Evolutionary conservation across 2,113 vertebrate genomes (phyloP).

Genomic region (Sapajus apella): DNA sequence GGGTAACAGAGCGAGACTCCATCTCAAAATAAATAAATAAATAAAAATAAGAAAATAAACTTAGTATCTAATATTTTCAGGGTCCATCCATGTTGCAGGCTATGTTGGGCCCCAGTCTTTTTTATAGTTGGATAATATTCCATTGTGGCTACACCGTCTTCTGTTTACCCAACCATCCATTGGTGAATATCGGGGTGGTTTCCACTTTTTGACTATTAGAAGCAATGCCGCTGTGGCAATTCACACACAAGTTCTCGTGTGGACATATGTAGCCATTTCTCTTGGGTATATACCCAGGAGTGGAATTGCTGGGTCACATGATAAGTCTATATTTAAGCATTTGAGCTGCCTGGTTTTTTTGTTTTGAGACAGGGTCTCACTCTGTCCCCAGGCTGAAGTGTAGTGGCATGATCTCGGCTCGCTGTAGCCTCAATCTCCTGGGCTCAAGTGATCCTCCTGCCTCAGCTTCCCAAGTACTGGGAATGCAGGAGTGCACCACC

Average conservation of each 20-base stretch:
- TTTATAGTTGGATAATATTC: neutral
- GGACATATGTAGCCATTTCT: neutral
- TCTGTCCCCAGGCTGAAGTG: no score
- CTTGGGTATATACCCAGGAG: rapidly evolving
- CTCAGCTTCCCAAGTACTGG: no score
- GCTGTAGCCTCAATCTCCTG: no score
- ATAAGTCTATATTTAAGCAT: no score
- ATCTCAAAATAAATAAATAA: neutral
- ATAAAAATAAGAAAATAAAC: no score
- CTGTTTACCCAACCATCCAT: rapidly evolving
- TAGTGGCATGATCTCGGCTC: no score
- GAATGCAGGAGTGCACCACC: no score
- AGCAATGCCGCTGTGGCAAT: neutral
- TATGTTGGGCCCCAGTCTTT: neutral
- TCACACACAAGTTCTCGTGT: neutral
- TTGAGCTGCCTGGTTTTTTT: neutral
- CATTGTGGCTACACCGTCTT: rapidly evolving
- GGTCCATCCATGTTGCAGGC: neutral
- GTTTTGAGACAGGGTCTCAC: no score
- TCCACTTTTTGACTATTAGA: neutral
- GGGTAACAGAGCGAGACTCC: neutral
- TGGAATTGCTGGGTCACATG: neutral
- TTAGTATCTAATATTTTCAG: neutral
- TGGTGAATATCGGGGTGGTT: no score
- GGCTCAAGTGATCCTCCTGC: no score